Base-by-base conservation (phyloP, 2,888 invertebrate species). In the Nesidiocoris tenuis region DNA sequence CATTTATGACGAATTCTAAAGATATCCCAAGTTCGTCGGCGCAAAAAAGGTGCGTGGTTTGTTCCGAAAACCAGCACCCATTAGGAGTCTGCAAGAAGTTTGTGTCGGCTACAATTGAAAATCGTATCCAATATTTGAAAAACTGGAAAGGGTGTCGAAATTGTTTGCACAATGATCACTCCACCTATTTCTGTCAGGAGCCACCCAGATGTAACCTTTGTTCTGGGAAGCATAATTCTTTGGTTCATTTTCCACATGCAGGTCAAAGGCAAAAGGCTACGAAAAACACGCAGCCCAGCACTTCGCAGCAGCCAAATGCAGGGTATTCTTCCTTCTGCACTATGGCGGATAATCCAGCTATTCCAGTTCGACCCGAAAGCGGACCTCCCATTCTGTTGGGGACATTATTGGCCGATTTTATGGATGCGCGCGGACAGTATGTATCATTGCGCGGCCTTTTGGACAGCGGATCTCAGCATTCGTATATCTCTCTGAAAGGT, bases 391-490 rank as follows among this genome's bases (percentile, higher is more conserved):
- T 74, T 21, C 39, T 74, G 7, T 39, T 74, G 12, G 64, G 74
- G 9, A 74, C 74, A 0, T 25, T 61, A 2, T 9, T 17, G 19
- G 25, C 19, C 54, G 18, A 61, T 9, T 19, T 74, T 12, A 18
- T 3, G 55, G 74, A 74, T 5, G 12, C n/a, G 18, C 12, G 2
- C n/a, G 74, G 74, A 3, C 1, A 9, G 9, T 66, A 54, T 39
- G 64, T 39, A 24, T 21, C 63, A 39, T 22, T 74, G 5, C 74
- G 74, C 7, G 19, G 25, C 19, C 39, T 74, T 7, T 9, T 74
- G 55, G 74, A 74, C 3, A 65, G 55, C 21, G 74, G 74, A 23
- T 12, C 25, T 19, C 74, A 74, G 54, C n/a, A 61, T 16, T 74
- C 74, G 16, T 65, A 65, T 17, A 64, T 74, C 19, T 65, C 74